Conservation (phyloP, 2,113 vertebrate species). For the Dasyurus viverrinus region DNA sequence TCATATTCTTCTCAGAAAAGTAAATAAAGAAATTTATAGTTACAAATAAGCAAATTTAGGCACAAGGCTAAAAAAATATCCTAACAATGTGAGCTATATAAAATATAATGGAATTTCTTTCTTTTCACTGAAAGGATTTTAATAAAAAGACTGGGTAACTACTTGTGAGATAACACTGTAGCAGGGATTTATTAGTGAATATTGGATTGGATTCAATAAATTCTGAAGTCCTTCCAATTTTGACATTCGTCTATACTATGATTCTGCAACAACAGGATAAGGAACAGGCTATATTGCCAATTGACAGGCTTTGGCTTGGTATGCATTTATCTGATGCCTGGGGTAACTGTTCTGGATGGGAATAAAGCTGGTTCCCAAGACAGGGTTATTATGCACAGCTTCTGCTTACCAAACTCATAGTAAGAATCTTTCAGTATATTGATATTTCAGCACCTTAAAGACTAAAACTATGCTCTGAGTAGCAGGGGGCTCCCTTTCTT, state of each 20-base stretch:
- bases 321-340: not conserved
- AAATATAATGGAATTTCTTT: not conserved
- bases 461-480: not conserved
- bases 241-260: not conserved
- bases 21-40: not conserved
- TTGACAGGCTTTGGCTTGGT: not conserved
- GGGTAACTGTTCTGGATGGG: not conserved
- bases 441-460: not conserved
- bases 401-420: not conserved
- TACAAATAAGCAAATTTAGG: not conserved
- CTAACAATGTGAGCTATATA: not conserved
- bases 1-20: not conserved
- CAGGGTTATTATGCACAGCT: not conserved
- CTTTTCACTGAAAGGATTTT: not conserved
- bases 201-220: not conserved
- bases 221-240: not conserved
- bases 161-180: not conserved
- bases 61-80: not conserved
- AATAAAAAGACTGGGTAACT: not conserved
- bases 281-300: not conserved
- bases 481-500: no score
- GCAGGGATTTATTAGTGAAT: not conserved
- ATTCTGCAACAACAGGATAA: not conserved
- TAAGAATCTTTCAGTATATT: not conserved
- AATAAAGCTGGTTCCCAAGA: not conserved